Conservation (phyloP, 30 jellyfish, hydroid and myxozoan genomes). For the Aurelia aurita complex sp. Pacific region DNA sequence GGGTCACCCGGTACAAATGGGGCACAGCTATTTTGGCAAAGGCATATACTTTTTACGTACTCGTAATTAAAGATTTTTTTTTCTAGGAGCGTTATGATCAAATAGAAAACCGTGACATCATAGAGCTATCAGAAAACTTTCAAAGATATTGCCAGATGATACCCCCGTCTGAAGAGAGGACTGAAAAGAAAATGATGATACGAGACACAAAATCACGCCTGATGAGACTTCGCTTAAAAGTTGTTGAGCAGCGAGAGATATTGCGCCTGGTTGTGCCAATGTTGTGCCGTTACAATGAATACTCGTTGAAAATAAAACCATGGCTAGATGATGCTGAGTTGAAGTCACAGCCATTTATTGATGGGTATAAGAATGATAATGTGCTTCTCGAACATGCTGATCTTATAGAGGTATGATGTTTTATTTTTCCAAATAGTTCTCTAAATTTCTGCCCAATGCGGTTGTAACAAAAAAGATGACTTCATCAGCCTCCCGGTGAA, state of each 20-base stretch:
- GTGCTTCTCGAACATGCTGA: conserved; percentile 69
- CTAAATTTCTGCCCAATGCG: no score
- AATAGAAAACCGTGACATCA: conserved; percentile 56
- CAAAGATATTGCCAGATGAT: conserved; percentile 77
- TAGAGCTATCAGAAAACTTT: conserved; percentile 42
- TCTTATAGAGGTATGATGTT: conserved; percentile 46
- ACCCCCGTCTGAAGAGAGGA: conserved; percentile 77
- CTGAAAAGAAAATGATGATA: conserved; percentile 51
- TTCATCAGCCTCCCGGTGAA: no score
- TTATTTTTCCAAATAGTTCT: no score
- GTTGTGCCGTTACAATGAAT: conserved; percentile 63
- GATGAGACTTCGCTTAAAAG: conserved; percentile 26
- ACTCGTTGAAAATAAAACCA: conserved; percentile 38
- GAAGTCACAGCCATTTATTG: conserved; percentile 48
- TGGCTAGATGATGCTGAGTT: conserved; percentile 79
- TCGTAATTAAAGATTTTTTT: background rate
- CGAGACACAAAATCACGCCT: conserved; percentile 59
- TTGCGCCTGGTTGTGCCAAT: conserved; percentile 63
- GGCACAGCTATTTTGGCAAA: background rate
- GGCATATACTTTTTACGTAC: background rate
- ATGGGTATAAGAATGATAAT: conserved; percentile 37
- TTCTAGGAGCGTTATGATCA: conserved; percentile 60
- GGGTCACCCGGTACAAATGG: no score
- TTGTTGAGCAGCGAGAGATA: conserved; percentile 58
- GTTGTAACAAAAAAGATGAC: no score